Evolutionary conservation across 2,888 invertebrate genomes (phyloP), one percentile per base, ranked within the genome.

Genomic region (Dicyrtoma fusca): DNA sequence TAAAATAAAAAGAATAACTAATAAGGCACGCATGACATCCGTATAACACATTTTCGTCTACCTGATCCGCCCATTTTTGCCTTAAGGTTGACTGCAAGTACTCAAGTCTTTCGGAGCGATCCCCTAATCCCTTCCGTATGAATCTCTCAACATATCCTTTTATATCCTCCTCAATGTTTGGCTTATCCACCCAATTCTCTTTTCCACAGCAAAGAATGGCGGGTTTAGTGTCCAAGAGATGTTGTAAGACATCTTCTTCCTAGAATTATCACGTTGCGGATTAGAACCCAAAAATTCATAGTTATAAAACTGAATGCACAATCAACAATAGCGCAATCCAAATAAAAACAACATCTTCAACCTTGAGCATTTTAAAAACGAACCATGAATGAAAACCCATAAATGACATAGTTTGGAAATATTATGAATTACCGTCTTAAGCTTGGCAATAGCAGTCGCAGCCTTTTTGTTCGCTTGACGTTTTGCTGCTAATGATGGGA

Each of bases 81-180:
- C 34, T 21, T 25, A 78, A 53, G 0, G 69, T 47, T 0, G 59
- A 44, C 42, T 70, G 55, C 59, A 78, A 55, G 34, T 78, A 78
- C n/a, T 71, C 25, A 17, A 78, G 34, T 45, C 78, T 49, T 4
- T 69, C 68, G 3, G 69, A 73, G 17, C 76, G 59, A 57, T 78
- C 76, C 2, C 63, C 68, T 49, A 73, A 75, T 11, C 78, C 77
- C 57, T 78, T 74, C 53, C 77, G 75, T 42, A 26, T 64, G 17
- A 78, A 72, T 55, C 76, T 75, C 19, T 75, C 74, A 17, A 63
- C 19, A n/a, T 76, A 62, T 0, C 74, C 74, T 21, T 64, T 64
- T 14, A 76, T 61, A 10, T 72, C 55, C 10, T 72, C 72, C 14
- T 73, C 69, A 19, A 77, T 26, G 23, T 57, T 21, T 13, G 34